A percentile compares a stretch with the other conserved stretches of the same genome.
These are phyloP conservation scores for Sphecodes monilicornis DNA, from an alignment of 2,888 invertebrate species.

Conservation along the genomic window DNA sequence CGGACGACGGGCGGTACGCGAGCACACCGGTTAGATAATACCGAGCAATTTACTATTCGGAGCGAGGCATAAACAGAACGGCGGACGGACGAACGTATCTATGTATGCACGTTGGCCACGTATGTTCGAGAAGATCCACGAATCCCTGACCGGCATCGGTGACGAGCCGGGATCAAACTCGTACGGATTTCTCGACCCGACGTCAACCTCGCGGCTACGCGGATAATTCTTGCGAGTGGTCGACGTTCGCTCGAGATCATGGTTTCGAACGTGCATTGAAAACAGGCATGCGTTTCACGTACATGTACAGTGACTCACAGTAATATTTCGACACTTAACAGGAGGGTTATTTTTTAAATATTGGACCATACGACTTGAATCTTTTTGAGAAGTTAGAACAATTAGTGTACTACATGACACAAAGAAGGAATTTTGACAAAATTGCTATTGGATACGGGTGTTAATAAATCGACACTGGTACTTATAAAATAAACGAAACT, in stretches of 20 bases:
- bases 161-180: constrained; percentile 34
- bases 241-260: background rate
- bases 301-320: too few species aligned
- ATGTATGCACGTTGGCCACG: constrained; percentile 27
- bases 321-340: too few species aligned
- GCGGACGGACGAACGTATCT: constrained; percentile 48
- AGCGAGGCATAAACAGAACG: constrained; percentile 64
- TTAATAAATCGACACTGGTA: too few species aligned
- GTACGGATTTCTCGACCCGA: background rate
- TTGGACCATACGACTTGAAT: too few species aligned
- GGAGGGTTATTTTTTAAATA: too few species aligned
- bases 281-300: background rate
- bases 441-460: too few species aligned
- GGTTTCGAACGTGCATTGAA: background rate
- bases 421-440: too few species aligned
- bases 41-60: constrained; percentile 65
- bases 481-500: too few species aligned
- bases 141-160: constrained; percentile 54
- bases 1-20: constrained; percentile 56
- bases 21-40: constrained; percentile 59
- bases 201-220: background rate
- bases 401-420: too few species aligned
- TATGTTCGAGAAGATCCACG: constrained; percentile 39
- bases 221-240: constrained; percentile 39
- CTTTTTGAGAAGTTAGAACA: too few species aligned